A percentile compares a stretch with the other conserved stretches of the same genome.
These are phyloP conservation scores for Polyploca ridens DNA, from an alignment of 2,888 invertebrate genomes.

Conservation along the genomic window DNA sequence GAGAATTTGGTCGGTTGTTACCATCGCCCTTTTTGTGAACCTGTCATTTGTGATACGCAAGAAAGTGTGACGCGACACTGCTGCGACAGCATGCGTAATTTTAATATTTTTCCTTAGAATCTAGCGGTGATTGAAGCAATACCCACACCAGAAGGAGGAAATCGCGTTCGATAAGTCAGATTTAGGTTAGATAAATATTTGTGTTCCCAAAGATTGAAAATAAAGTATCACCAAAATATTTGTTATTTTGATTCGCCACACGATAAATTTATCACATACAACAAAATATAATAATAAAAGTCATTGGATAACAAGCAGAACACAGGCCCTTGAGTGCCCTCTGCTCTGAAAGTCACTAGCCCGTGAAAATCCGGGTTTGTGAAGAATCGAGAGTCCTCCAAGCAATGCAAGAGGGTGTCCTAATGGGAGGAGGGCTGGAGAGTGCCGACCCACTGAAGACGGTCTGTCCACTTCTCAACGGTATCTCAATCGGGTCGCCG, in stretches of 20 bases:
- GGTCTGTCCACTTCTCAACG: slow-evolving; percentile 51
- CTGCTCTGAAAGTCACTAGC: slow-evolving; percentile 59
- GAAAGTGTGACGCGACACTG: no score
- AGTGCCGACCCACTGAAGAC: slow-evolving; percentile 32
- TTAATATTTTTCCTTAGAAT: no score
- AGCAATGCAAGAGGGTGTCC: slow-evolving; percentile 57
- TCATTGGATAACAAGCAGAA: slow-evolving; percentile 52
- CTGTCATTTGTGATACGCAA: no score
- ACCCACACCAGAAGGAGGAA: no score
- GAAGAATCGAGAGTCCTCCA: slow-evolving; percentile 65
- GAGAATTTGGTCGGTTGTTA: no score
- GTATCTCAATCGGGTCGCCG: slow-evolving; percentile 49
- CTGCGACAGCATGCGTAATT: no score
- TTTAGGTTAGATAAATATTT: no score
- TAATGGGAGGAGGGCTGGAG: slow-evolving; percentile 57
- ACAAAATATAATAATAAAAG: slow-evolving; percentile 37
- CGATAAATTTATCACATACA: slow-evolving; percentile 2
- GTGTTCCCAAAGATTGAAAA: no score
- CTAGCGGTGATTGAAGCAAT: no score
- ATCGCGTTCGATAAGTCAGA: no score
- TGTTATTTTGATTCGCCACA: slow-evolving; percentile 5
- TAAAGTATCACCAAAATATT: no score
- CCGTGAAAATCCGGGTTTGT: slow-evolving; percentile 67
- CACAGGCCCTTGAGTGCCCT: slow-evolving; percentile 48
- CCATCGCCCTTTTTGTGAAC: no score